Evolutionary conservation across 2,113 vertebrate genomes (phyloP), one percentile per base, ranked within the genome.

Genomic region (Solenodon paradoxus): DNA sequence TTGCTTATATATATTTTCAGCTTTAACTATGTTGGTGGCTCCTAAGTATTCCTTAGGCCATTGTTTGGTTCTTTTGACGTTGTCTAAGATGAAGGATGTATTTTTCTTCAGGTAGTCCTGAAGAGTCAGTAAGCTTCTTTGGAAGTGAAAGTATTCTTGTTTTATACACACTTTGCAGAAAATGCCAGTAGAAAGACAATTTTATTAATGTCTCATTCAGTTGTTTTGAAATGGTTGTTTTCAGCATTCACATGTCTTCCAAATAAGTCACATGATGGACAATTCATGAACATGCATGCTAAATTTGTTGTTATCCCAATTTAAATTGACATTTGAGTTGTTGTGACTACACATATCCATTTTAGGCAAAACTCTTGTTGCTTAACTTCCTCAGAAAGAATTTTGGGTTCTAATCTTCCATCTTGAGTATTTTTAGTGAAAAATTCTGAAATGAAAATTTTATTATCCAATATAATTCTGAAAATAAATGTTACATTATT

Each of bases 121-220:
- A n/a, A n/a, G n/a, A n/a, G n/a, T n/a, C n/a, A n/a, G n/a, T n/a
- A n/a, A n/a, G n/a, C n/a, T n/a, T n/a, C n/a, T n/a, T n/a, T n/a
- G n/a, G n/a, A n/a, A n/a, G n/a, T n/a, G n/a, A n/a, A n/a, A n/a
- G n/a, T n/a, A n/a, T n/a, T n/a, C n/a, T n/a, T n/a, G n/a, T n/a
- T n/a, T n/a, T n/a, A n/a, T n/a, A n/a, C n/a, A n/a, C n/a, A n/a
- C n/a, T n/a, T n/a, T n/a, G n/a, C n/a, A n/a, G n/a, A n/a, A n/a
- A n/a, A n/a, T n/a, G n/a, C n/a, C n/a, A n/a, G n/a, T n/a, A n/a
- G 28, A 94, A 69, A 0, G 35, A 63, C 55, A 53, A 45, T 81
- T 91, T 96, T 96, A 91, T 86, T 92, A 95, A 95, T 95, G 82
- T 55, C 64, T 32, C 28, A 38, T 92, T 88, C 51, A 72, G 13